Conservation (phyloP, 2,888 invertebrate genomes). For the Cremastinae sp. region DNA sequence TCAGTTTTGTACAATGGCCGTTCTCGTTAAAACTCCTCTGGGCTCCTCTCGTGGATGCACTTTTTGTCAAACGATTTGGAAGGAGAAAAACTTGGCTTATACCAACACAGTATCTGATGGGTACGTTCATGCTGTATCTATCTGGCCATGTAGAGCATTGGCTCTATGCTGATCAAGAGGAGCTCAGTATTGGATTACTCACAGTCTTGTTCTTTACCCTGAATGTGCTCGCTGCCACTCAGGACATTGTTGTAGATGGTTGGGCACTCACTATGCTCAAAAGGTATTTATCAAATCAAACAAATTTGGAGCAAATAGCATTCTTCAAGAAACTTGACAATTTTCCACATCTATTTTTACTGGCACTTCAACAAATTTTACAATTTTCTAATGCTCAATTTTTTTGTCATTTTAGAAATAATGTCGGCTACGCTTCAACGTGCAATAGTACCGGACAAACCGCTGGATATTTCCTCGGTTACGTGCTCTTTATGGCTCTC, state of each 20-base stretch:
- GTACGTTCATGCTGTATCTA: conserved; percentile 93
- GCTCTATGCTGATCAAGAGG: conserved; percentile 84
- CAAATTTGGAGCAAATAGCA: too few relatives aligned
- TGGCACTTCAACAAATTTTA: too few relatives aligned
- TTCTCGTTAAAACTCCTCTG: conserved; percentile 95
- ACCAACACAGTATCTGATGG: conserved; percentile 95
- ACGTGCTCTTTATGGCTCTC: conserved; percentile 96
- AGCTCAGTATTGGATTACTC: conserved; percentile 88
- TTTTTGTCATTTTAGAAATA: conserved; percentile 83
- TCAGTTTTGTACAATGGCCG: conserved; percentile 97
- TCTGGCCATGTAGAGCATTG: conserved; percentile 89
- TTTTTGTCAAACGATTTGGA: conserved; percentile 92
- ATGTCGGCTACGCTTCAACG: conserved; percentile 99
- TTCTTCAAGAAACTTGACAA: too few relatives aligned
- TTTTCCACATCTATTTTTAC: too few relatives aligned
- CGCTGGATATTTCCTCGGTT: conserved; percentile 97
- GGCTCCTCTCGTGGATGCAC: conserved; percentile 98
- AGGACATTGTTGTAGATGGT: conserved; percentile 99
- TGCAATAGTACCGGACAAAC: conserved; percentile 99
- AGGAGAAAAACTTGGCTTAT: conserved; percentile 97
- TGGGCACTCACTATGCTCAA: conserved; percentile 99
- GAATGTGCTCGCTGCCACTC: conserved; percentile 98
- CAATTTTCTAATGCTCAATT: too few relatives aligned
- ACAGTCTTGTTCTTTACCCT: conserved; percentile 94
- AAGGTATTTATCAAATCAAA: conserved; percentile 82